These are phyloP conservation scores for Hoplostethus mediterraneus DNA, from an alignment of 2,797 vertebrate species.

Conservation along the genomic window DNA sequence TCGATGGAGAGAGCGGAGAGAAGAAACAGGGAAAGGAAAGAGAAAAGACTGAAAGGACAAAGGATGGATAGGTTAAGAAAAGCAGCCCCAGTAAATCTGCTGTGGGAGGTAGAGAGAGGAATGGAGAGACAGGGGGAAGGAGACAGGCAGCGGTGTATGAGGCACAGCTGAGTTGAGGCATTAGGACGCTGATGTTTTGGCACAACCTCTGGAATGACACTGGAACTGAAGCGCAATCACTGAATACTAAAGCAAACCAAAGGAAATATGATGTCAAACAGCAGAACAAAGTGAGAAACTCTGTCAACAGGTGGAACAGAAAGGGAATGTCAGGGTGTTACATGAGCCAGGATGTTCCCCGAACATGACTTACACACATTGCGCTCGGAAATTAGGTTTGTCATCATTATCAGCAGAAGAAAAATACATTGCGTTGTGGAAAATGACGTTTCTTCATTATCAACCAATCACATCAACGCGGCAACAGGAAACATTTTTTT, in stretches of 20 bases:
- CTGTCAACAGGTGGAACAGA: too few species aligned
- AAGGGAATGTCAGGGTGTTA: background rate
- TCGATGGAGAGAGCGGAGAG: conserved; percentile 3
- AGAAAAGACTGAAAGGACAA: conserved; percentile 26
- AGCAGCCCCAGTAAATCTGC: conserved; percentile 55
- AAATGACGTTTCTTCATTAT: background rate
- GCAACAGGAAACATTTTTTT: background rate
- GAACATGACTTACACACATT: background rate
- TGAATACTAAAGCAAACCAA: background rate
- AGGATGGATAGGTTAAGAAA: conserved; percentile 30
- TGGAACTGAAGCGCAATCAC: background rate
- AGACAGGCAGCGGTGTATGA: conserved; percentile 8
- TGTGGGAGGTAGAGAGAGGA: conserved; percentile 32
- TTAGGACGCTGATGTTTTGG: conserved; percentile 26
- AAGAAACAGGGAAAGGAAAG: conserved; percentile 5
- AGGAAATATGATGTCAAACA: background rate
- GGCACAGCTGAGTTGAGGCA: conserved; percentile 13
- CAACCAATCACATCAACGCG: background rate
- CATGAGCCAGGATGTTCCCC: background rate
- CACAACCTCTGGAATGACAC: background rate
- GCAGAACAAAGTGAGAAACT: background rate
- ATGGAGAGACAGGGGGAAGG: conserved; percentile 1
- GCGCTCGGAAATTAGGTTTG: background rate
- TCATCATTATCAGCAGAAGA: background rate
- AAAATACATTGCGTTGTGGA: background rate